Evolutionary conservation across 1,140 invertebrate genomes (phyloP).

Genomic region (Scylla paramamosain): DNA sequence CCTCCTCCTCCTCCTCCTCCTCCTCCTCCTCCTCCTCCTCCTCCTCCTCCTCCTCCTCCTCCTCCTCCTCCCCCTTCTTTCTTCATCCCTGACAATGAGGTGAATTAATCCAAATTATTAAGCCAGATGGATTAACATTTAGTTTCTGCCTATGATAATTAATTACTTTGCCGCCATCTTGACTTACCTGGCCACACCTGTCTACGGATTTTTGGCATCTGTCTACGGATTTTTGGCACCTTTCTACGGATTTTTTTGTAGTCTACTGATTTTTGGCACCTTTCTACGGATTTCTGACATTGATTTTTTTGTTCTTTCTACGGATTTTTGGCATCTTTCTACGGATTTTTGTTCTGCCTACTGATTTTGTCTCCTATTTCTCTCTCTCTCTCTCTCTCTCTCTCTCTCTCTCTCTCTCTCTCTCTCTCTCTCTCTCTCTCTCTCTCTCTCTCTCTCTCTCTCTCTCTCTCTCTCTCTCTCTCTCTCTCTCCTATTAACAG

Average conservation of each 20-base stretch:
- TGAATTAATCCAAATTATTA: neutral
- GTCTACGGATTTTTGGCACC: neutral
- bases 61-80: neutral
- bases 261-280: neutral
- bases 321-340: neutral
- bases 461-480: conserved; percentile 20
- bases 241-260: neutral
- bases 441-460: conserved; percentile 20
- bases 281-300: neutral
- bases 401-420: conserved; percentile 4
- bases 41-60: neutral
- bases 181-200: neutral
- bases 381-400: neutral
- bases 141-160: neutral
- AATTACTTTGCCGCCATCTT: neutral
- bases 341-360: neutral
- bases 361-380: neutral
- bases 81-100: neutral
- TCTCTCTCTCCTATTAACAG: conserved; percentile 13
- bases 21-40: neutral
- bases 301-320: neutral
- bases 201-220: neutral
- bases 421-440: conserved; percentile 17
- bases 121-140: neutral
- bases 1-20: neutral